Evolutionary conservation across 2,113 vertebrate species (phyloP), one percentile per base, ranked within the genome.

Genomic region (Sapayoa aenigma): DNA sequence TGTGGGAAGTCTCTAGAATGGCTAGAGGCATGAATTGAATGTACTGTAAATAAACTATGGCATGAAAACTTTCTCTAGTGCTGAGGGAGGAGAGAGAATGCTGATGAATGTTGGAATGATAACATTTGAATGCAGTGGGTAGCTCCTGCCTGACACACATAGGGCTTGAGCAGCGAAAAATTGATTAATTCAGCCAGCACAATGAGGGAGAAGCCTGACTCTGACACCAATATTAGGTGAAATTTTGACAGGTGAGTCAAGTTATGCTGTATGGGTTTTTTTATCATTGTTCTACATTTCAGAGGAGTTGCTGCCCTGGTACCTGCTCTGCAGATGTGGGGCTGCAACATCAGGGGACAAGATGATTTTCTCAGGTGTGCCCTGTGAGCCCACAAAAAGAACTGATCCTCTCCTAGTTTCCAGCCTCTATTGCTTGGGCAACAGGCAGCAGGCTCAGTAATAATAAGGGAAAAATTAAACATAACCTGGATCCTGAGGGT

Each of bases 41-140:
- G 14, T 55, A 62, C 55, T 83, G 85, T 88, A 93, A 95, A 94
- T 95, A 95, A 91, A 90, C 63, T 74, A n/a, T 88, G 50, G 19
- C 60, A 78, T 56, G 53, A 52, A 80, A 93, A 94, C 59, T 91
- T 88, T 80, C 75, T 74, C 39, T 37, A 31, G 24, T 59, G 27
- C 67, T 42, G 47, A 60, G 47, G 75, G n/a, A 95, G 52, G 39
- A 77, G 33, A 90, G 46, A 63, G 93, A 87, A 75, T 81, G 44
- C 79, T 92, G 86, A 52, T 72, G 58, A 75, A 83, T 88, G 59
- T 90, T 0, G 0, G 77, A 85, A 85, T 5, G 4, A 14, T 35
- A 86, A 35, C 39, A 86, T 94, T 63, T 93, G 94, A 86, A 92
- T 88, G 60, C 79, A 80, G 35, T 77, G 44, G 24, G n/a, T 80